Base-by-base conservation (phyloP, 1,140 invertebrate species). In the Zaprionus capensis region DNA sequence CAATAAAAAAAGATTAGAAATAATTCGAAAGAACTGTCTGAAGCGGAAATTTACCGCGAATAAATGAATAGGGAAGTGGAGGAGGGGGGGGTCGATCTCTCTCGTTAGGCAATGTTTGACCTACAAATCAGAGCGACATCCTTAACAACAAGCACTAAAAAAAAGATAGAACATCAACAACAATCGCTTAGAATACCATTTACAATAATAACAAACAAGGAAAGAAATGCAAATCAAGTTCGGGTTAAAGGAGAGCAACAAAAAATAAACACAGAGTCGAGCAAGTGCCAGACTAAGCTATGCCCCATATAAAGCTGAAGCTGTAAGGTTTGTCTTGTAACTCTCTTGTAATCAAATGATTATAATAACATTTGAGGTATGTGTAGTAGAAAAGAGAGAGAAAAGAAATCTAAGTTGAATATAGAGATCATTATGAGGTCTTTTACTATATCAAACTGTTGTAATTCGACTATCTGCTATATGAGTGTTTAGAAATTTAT, bases 211-310 rank as follows among this genome's bases (percentile, higher is more conserved):
- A 77, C 62, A 80, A 36, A 78, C 41, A 7, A 24, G 67, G 31
- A 76, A 76, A 65, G 72, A 84, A 62, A 84, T 84, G 81, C 81
- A 84, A 84, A 84, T 84, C 74, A 84, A 66, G 65, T 55, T 74
- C 22, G 58, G 38, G 22, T 58, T 28, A 44, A 46, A 62, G 65
- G 67, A 75, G 78, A 85, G 84, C 22, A 84, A 75, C 82, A 72
- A 11, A 63, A 78, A 67, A 67, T 51, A 76, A 66, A 49, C 41
- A 41, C 14, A 24, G 11, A 28, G 17, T 28, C 4, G 24, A 66
- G 6, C 14, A 38, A 26, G 22, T 11, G 26, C 5, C 26, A 31
- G 20, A 51, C 46, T 24, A 14, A 22, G 5, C 2, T 6, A 12
- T 49, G 46, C 46, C 46, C 46, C 46, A 49, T 24, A 24, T 51